These are phyloP conservation scores for Trissonchulus latispiculum DNA, from an alignment of 2,888 invertebrate genomes.

Conservation along the genomic window DNA sequence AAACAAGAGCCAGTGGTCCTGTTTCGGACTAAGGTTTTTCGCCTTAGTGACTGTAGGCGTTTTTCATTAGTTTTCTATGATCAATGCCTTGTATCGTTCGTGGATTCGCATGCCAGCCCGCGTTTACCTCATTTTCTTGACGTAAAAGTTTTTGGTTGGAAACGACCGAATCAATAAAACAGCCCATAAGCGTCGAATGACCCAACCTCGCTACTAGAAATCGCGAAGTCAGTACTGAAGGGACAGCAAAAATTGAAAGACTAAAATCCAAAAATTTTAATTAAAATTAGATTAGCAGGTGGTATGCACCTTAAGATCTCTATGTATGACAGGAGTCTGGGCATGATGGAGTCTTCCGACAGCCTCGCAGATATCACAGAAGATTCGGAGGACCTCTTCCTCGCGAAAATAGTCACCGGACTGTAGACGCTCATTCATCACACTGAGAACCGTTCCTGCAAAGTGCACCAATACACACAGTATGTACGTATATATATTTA, in stretches of 20 bases:
- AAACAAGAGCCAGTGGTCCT: no score
- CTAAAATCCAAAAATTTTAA: background rate
- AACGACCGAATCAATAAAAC: no score
- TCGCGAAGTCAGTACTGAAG: background rate
- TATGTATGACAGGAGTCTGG: constrained; percentile 81
- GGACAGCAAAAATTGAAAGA: background rate
- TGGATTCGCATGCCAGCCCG: no score
- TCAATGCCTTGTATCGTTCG: no score
- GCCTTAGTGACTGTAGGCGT: no score
- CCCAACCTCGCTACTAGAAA: background rate
- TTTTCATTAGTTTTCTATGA: no score
- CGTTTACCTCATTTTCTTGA: no score
- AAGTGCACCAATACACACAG: background rate
- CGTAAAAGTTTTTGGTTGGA: no score
- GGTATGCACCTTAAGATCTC: constrained; percentile 42
- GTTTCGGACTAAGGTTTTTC: no score
- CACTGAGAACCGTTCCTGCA: constrained; percentile 62
- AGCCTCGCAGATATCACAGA: constrained; percentile 82
- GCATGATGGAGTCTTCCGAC: constrained; percentile 80
- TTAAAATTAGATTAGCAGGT: background rate
- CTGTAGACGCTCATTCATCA: constrained; percentile 63
- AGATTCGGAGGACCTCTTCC: constrained; percentile 65
- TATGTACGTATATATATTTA: no score
- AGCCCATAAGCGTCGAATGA: no score
- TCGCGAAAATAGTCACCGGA: constrained; percentile 43